phyloP scores from a whole-genome alignment of 2,888 invertebrate genomes.

The Hypomecis atomaria region DNA sequence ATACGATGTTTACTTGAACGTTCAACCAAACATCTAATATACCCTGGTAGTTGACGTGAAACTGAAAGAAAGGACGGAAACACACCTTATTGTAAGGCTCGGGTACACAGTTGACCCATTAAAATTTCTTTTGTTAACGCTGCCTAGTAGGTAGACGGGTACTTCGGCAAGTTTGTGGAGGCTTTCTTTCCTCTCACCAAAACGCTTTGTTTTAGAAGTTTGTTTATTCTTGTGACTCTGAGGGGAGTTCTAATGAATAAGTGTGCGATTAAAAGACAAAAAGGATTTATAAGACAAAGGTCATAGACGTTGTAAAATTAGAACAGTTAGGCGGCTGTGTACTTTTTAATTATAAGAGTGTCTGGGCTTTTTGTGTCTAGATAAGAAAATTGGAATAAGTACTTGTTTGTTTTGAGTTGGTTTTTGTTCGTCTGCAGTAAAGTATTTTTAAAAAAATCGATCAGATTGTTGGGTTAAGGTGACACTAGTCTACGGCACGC shows the following conservation, averaged over 20 bases:
- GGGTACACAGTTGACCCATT: conserved; percentile 45
- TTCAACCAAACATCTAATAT: background rate
- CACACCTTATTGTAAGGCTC: conserved; percentile 36
- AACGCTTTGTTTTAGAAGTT: conserved; percentile 54
- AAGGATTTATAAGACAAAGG: conserved; percentile 51
- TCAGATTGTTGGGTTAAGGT: too few relatives aligned
- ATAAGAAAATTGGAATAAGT: background rate
- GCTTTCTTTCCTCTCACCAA: conserved; percentile 47
- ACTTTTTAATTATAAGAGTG: conserved; percentile 18
- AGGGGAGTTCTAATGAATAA: conserved; percentile 54
- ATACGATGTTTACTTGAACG: background rate
- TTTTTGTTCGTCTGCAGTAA: too few relatives aligned
- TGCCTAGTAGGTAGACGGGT: conserved; percentile 37
- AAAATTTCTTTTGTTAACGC: conserved; percentile 44
- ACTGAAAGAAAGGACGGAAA: conserved; percentile 26
- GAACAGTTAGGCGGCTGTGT: conserved; percentile 28
- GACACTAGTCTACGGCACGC: too few relatives aligned
- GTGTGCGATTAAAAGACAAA: conserved; percentile 52
- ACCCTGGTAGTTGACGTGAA: conserved; percentile 8
- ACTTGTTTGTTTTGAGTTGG: too few relatives aligned
- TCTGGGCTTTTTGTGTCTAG: background rate
- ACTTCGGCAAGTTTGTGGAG: conserved; percentile 42
- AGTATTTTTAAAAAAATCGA: too few relatives aligned
- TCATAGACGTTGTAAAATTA: conserved; percentile 43
- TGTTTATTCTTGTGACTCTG: conserved; percentile 51